Evolutionary conservation across 2,888 invertebrate species (phyloP).

Genomic region (Caenorhabditis sulstoni): DNA sequence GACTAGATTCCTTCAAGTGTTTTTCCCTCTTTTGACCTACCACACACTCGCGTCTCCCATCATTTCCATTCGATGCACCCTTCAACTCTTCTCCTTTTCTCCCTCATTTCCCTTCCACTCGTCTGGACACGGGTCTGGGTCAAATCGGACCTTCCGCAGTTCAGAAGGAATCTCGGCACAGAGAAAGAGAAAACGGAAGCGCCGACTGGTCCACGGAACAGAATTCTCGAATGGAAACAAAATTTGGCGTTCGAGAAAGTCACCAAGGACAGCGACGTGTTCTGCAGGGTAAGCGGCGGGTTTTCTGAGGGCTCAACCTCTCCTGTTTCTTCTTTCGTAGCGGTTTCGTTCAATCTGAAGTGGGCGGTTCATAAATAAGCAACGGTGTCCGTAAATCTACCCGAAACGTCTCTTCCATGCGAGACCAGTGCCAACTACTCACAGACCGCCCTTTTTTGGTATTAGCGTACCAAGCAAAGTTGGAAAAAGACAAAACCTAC

Average conservation of each 20-base stretch:
- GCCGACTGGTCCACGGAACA: constrained; percentile 15
- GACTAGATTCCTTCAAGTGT: no score
- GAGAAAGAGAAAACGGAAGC: not conserved
- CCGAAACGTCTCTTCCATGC: no score
- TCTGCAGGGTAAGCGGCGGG: constrained; percentile 46
- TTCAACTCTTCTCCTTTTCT: not conserved
- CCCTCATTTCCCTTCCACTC: not conserved
- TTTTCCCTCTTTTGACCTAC: no score
- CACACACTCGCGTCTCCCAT: not conserved
- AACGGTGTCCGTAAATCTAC: no score
- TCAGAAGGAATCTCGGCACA: not conserved
- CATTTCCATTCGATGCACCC: not conserved
- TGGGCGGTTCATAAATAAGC: no score
- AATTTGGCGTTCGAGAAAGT: constrained; percentile 42
- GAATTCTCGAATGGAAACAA: constrained; percentile 30
- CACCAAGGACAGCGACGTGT: constrained; percentile 23
- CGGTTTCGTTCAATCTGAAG: no score
- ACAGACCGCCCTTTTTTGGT: no score
- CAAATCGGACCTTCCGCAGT: constrained; percentile 37
- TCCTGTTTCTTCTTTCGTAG: not conserved
- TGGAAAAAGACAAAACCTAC: no score
- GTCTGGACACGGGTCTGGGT: constrained; percentile 3
- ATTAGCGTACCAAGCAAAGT: no score
- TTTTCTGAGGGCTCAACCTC: no score
- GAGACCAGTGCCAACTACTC: no score